Evolutionary conservation across 53 echinoderm and acorn worm species (phyloP).

Genomic region (Echinometra lucunter): DNA sequence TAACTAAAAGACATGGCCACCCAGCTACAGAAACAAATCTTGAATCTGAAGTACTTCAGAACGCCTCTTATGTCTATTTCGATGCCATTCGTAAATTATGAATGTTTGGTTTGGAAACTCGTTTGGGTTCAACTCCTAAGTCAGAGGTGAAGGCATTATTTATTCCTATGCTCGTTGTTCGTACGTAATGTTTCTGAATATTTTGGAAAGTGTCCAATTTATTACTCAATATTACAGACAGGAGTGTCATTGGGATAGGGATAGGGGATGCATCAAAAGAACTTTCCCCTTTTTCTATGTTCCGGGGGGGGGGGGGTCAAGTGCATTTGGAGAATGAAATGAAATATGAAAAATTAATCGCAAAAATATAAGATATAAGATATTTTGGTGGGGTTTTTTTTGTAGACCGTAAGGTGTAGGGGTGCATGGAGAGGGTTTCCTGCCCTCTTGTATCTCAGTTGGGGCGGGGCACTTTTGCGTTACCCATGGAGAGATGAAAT

Average conservation of each 20-base stretch:
- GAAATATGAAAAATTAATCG: no score
- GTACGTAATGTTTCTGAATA: not conserved
- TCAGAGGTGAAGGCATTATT: not conserved
- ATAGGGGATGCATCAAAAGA: no score
- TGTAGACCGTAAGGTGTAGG: no score
- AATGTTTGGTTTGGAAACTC: slow-evolving; percentile 8
- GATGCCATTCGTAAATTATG: not conserved
- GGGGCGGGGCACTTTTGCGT: no score
- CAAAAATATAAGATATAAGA: no score
- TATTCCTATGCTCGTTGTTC: not conserved
- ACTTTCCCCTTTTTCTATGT: no score
- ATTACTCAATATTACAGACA: not conserved
- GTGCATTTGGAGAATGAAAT: no score
- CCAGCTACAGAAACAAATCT: not conserved
- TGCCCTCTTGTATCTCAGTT: no score
- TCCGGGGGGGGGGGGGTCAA: not conserved
- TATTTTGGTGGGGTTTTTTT: no score
- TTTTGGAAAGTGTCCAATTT: not conserved
- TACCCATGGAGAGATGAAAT: no score
- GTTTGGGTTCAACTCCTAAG: slow-evolving; percentile 12
- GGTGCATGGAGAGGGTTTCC: no score
- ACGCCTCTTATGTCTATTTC: not conserved
- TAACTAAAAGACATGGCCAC: slow-evolving; percentile 38
- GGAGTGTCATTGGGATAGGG: not conserved
- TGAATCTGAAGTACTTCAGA: slow-evolving; percentile 35